Evolutionary conservation across 2,113 vertebrate species (phyloP), one percentile per base, ranked within the genome.

Genomic region (Toxostoma redivivum): DNA sequence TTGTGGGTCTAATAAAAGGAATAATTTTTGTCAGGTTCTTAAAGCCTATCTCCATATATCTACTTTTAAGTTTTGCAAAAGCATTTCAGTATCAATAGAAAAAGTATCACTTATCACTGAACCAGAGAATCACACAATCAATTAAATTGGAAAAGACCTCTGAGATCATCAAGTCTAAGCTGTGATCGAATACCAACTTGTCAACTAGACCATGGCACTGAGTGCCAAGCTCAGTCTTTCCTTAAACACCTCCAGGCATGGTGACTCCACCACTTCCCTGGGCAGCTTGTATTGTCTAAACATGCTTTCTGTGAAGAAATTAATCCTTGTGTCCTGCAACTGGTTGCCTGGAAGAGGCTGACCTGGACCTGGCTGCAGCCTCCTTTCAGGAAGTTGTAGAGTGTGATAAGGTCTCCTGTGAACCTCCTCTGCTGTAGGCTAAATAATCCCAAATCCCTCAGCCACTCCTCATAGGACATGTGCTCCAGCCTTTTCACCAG

Each of bases 401-500:
- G 7, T 53, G 27, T 9, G 11, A 37, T 51, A 60, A 44, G 6
- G 4, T 45, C 38, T 15, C 5, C 33, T 50, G 19, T 70, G n/a
- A 54, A 20, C 2, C 4, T 62, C 21, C 24, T 40, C 7, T 70
- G 17, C 20, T 40, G 4, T 24, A 40, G 8, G 30, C 30, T 54
- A 54, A 79, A 47, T 27, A 54, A n/a, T 14, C 24, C 16, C 7
- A 22, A 3, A 14, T 67, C 6, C 14, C 17, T 67, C 61, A 86
- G 14, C 15, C 14, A 13, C 24, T 70, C 40, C n/a, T 54, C 6
- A 12, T 0, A 40, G 20, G 20, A n/a, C 5, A 5, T 11, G 15
- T 38, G 13, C 10, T 78, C 19, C 19, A n/a, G 9, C 3, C 10
- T 19, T 5, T 20, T 6, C 8, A 61, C 19, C 8, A 61, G 10